Base-by-base conservation (phyloP, 2,888 invertebrate genomes). In the Callimorpha dominula region DNA sequence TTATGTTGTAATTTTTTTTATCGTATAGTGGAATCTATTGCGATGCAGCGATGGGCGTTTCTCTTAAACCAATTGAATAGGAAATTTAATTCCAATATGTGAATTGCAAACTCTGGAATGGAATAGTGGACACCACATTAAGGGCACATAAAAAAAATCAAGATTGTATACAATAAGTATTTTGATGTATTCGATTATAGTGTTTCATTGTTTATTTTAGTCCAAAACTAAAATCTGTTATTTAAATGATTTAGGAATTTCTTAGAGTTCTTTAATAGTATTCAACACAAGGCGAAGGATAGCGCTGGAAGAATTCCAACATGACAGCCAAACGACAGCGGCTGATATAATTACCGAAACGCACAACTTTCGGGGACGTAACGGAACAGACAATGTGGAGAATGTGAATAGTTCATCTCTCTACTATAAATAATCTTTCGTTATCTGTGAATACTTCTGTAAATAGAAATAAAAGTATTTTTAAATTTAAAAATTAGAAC, bases 231-330 rank as follows among this genome's bases (percentile, higher is more conserved):
- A 63, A 52, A 69, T 69, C 63, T 69, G 63, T 63, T 40, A 69
- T 62, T 62, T 50, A 63, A 69, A 62, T 57, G 57, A 42, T 62
- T 50, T 17, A 57, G 0, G 57, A 17, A 70, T 65, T 71, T 60
- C 68, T 64, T 62, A 70, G 42, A 65, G 63, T 70, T 75, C 67
- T 79, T 50, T 68, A 75, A 73, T 75, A 65, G 65, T 66, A 72
- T 77, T 75, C 70, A 77, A 67, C 78, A 72, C 65, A 70, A 65
- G 70, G 80, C 69, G 70, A 65, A 69, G 78, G 71, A 71, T 74
- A 65, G 65, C 70, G 65, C 65, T 69, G 66, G 74, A 77, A 78
- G 69, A 81, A 80, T 82, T 79, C 74, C 75, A 60, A 72, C 71
- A 70, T 63, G 68, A 70, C 70, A 76, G 70, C 65, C 73, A 65